Evolutionary conservation across 1,140 invertebrate genomes (phyloP), one percentile per base, ranked within the genome.

Genomic region (Penaeus japonicus): DNA sequence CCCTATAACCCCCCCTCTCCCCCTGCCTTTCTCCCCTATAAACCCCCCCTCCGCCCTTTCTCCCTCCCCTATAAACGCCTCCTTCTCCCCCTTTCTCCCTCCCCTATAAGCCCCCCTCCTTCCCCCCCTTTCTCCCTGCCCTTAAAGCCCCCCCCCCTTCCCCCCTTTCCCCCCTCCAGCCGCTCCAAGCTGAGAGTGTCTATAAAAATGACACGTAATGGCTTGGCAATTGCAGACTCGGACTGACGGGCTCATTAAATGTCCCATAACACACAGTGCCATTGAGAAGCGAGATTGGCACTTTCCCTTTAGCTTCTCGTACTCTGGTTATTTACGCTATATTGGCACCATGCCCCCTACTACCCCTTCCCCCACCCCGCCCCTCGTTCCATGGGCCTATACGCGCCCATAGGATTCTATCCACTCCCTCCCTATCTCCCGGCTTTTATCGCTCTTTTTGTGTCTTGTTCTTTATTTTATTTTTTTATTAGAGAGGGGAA

Each of bases 181-280:
- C 59, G 59, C 62, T 80, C 78, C 53, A 47, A 24, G n/a, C 59
- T 27, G 70, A 39, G 62, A 88, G 86, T 83, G 73, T 81, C 86
- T 80, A 88, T 88, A 88, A 88, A 88, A 82, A 88, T 88, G 86
- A 88, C 86, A 54, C 77, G 79, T 88, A 88, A 88, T 80, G 83
- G 86, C 80, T 18, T 83, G 86, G 86, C 86, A 88, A 88, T 88
- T 82, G 86, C 86, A 88, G 65, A 70, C 86, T 81, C 65, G 86
- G 80, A 88, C 86, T 88, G 86, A 81, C 86, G 75, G 35, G 24
- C 86, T 88, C 86, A 88, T 88, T 82, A 88, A 88, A 88, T 35
- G 86, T 83, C 59, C 86, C 78, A 73, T 82, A 82, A 88, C 79
- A 82, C 86, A 83, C 78, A 81, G 78, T 39, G 84, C 84, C 84